Evolutionary conservation across 2,113 vertebrate species (phyloP).

Genomic region (Micronisus gabar): DNA sequence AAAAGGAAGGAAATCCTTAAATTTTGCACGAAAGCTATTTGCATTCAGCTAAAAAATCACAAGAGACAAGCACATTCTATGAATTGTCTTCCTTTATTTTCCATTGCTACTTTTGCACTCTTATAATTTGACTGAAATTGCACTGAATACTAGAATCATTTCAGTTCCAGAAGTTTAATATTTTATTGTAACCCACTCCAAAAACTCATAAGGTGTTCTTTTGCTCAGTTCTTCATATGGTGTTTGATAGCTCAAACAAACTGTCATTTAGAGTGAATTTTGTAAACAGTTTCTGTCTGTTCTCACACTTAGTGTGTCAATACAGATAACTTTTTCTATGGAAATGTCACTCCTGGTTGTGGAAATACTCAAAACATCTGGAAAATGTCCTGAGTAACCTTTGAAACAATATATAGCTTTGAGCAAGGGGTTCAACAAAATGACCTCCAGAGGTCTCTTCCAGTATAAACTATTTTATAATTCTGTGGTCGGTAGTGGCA

Average conservation of each 20-base stretch:
- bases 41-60: background rate
- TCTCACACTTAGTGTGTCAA: background rate
- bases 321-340: background rate
- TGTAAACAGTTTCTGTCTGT: background rate
- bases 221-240: background rate
- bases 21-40: background rate
- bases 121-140: background rate
- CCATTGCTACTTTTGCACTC: background rate
- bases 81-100: background rate
- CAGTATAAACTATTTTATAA: background rate
- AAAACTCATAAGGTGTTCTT: background rate
- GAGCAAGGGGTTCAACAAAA: background rate
- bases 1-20: constrained; percentile 16
- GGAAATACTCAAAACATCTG: background rate
- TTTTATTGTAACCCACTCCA: background rate
- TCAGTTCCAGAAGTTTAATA: background rate
- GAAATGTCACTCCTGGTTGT: background rate
- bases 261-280: background rate
- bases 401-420: background rate
- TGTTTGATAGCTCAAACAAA: background rate
- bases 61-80: background rate
- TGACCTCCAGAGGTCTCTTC: background rate
- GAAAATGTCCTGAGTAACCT: background rate
- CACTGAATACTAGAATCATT: background rate
- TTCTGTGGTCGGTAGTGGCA: background rate